Evolutionary conservation across 2,113 vertebrate species (phyloP), one percentile per base, ranked within the genome.

Genomic region (Planiliza haematocheilus): DNA sequence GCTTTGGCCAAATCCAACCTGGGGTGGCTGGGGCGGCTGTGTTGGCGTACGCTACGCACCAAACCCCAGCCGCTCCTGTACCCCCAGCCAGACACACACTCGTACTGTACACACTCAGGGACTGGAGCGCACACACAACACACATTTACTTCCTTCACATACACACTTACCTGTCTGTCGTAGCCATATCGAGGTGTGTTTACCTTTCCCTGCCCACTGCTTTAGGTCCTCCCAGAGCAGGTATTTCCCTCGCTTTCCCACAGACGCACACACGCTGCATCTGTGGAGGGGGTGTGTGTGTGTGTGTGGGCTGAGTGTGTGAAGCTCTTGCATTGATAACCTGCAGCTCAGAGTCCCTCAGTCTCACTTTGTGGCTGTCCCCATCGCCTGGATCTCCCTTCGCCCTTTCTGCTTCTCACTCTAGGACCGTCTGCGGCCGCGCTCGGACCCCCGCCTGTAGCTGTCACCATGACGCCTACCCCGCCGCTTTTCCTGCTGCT

Each of bases 171-270:
- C 85, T 90, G 81, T 73, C 79, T 81, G 81, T 84, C 85, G 71
- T 66, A 61, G 53, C 52, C 79, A 86, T 86, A 93, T 93, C 91
- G 93, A 93, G 91, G 91, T 93, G 89, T 92, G 90, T 94, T 94
- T 94, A 85, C 92, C 82, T 94, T 94, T 93, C 91, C 85, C 76
- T 88, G 82, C 81, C 91, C 84, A 80, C 89, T 63, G 42, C 86
- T 84, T 89, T 78, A 82, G 88, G 88, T 93, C 91, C 88, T 89
- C 87, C 89, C 87, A 83, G 63, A 67, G 82, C 88, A 92, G 92
- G 91, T 93, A 94, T 93, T 92, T 91, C 89, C 90, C 87, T 86
- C 81, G 69, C 57, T 69, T 79, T 67, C 78, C 79, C 83, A 86
- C 81, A 79, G 46, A 77, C 80, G 39, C 75, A 77, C 73, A 77